Conservation (phyloP, 2,888 invertebrate species). For the Netelia melanura region DNA sequence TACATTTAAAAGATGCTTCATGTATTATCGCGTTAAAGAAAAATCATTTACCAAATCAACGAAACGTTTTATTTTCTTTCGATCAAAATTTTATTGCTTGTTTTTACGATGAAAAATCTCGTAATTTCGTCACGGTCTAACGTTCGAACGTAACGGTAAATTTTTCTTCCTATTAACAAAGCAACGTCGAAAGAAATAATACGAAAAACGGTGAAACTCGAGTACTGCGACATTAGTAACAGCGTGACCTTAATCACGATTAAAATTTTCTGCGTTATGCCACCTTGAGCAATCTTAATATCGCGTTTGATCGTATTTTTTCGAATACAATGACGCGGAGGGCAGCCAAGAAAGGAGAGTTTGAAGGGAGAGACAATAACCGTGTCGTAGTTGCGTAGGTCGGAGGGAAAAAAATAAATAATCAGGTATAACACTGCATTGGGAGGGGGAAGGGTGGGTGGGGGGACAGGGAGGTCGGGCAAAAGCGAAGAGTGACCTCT, state of each 20-base stretch:
- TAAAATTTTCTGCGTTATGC: background rate
- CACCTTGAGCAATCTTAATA: background rate
- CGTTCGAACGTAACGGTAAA: too few species aligned
- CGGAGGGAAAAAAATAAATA: conserved; percentile 11
- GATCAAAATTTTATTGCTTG: background rate
- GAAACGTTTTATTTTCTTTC: background rate
- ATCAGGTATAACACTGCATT: background rate
- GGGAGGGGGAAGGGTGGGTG: background rate
- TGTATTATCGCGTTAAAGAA: background rate
- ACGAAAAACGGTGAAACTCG: background rate
- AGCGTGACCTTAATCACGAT: background rate
- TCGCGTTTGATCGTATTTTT: background rate
- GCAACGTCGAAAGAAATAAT: background rate
- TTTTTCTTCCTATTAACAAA: too few species aligned
- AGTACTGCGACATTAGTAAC: background rate
- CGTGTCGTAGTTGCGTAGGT: conserved; percentile 9
- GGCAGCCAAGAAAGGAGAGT: background rate
- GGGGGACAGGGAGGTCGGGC: background rate
- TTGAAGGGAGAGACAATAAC: background rate
- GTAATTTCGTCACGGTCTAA: too few species aligned
- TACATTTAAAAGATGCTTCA: background rate
- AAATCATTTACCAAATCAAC: background rate
- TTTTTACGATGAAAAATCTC: too few species aligned
- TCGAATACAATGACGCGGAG: background rate
- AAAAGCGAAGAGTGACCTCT: conserved; percentile 24